Evolutionary conservation across 2,113 vertebrate genomes (phyloP), one percentile per base, ranked within the genome.

Genomic region (Otolemur garnettii): DNA sequence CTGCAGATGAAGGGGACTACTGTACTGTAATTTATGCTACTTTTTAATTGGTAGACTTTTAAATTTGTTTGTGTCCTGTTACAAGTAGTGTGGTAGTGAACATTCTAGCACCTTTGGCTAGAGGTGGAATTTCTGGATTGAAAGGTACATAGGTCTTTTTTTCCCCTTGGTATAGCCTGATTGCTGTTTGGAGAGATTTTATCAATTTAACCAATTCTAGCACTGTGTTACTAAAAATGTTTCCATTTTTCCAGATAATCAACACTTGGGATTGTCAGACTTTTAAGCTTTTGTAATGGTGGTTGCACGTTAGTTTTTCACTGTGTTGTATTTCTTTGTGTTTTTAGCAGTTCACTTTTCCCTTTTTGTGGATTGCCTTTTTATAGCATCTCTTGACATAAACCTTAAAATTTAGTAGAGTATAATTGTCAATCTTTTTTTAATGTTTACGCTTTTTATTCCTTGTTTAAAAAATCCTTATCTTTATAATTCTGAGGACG

Each of bases 281-380:
- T 85, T 88, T 80, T 21, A 80, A 13, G 42, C 68, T 90, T 94
- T 86, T 42, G 45, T 92, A 84, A 45, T 85, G 30, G 66, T 89
- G 18, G 7, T 85, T 75, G 22, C 60, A 35, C 81, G 26, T 30
- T 84, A 68, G 35, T 84, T 91, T 92, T 8, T 75, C 75, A 84
- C 3, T 71, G 42, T 87, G 75, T 74, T 79, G 60, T 45, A 2
- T 89, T 85, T 89, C 71, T 83, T 81, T n/a, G 62, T 88, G 28
- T 78, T 84, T 89, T 59, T 69, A 26, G 38, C 45, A 12, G 66
- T 89, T 84, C 21, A 24, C 8, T 92, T 88, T 80, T 77, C 33
- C n/a, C 53, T 82, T 75, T 75, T 38, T 59, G 74, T 92, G 60
- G 81, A 82, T 94, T 71, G 14, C 35, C 55, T 90, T 94, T 92